Evolutionary conservation across 2,113 vertebrate genomes (phyloP), one percentile per base, ranked within the genome.

Genomic region (Hemiprocne comata): DNA sequence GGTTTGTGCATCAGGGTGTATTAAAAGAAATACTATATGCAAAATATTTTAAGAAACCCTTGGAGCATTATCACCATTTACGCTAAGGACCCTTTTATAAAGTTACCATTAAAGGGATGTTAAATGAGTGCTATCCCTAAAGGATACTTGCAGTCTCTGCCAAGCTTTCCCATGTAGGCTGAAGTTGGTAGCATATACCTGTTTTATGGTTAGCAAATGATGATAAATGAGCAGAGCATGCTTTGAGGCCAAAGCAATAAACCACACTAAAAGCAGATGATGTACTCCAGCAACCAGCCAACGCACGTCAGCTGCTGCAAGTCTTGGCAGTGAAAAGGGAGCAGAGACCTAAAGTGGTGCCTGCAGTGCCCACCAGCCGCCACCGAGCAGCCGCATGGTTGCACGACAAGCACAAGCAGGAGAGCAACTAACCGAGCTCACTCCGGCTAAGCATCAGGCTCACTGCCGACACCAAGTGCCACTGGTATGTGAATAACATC

Each of bases 401-500:
- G n/a, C 38, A 7, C 0, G 1, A 40, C 0, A 0, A 36, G 34
- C 42, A 18, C 0, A 1, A 25, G 80, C 57, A 60, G 40, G 11
- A 42, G 75, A 66, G 25, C 14, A 48, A 8, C 6, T 2, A 33
- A 48, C 7, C 1, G 17, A 82, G 42, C 55, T 28, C 51, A 9
- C 5, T 21, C 24, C 0, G 0, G 53, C n/a, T 17, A 6, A 34
- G 20, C 3, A 7, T 2, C 44, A 8, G 50, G 64, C 16, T 42
- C 19, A 3, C 36, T 19, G 38, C 36, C 2, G 1, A 61, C 48
- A 46, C 28, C 1, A 13, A 23, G 36, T 7, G 46, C 42, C 82
- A 64, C 25, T 10, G 2, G 58, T 84, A 65, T 1, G 0, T 0
- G 3, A n/a, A 38, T 0, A 13, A 24, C 84, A 29, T 5, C 0